Conservation (phyloP, 2,113 vertebrate genomes). For the Anser brachyrhynchus region DNA sequence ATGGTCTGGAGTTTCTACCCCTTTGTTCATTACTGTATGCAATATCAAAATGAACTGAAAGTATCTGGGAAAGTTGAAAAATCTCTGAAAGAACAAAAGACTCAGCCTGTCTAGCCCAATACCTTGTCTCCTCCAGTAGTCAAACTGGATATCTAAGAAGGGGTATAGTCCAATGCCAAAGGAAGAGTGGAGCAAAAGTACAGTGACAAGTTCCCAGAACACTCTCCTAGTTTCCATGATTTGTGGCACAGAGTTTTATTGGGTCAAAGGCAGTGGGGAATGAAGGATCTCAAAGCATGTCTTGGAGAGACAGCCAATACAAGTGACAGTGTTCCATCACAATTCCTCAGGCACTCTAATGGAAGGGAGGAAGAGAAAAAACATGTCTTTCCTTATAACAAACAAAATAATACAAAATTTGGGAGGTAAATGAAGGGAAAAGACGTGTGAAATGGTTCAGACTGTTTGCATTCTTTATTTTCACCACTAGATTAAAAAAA, state of each 20-base stretch:
- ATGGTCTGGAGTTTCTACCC: neutral
- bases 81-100: neutral
- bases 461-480: neutral
- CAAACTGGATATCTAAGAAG: neutral
- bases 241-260: neutral
- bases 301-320: neutral
- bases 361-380: neutral
- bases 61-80: neutral
- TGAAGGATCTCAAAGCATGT: neutral
- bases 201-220: neutral
- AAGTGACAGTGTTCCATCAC: neutral
- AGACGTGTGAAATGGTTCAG: neutral
- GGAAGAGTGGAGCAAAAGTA: neutral
- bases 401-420: neutral
- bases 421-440: neutral
- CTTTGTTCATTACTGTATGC: neutral
- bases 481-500: neutral
- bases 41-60: neutral
- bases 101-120: accelerated
- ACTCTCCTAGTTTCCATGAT: neutral
- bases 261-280: neutral
- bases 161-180: neutral
- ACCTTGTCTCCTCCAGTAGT: neutral
- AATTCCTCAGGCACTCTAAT: neutral
- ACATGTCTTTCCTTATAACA: neutral